Base-by-base conservation (phyloP, 2,888 invertebrate genomes). In the Galeopsomyia nigrocyanea region DNA sequence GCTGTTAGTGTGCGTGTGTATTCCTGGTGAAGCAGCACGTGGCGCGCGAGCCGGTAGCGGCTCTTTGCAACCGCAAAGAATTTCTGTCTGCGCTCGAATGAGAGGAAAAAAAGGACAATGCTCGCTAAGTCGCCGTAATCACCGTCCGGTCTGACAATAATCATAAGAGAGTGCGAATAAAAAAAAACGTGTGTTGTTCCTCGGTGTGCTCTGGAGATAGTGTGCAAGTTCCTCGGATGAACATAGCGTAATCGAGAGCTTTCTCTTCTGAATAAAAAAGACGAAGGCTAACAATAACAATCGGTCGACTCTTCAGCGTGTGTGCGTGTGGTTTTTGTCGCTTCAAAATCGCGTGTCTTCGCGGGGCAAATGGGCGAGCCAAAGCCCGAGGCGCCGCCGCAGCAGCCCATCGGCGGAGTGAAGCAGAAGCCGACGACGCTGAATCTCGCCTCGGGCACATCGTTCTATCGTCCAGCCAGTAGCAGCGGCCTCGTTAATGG, bases 321-420 rank as follows among this genome's bases (percentile, higher is more conserved):
- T 31, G 57, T 46, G 51, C 26, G 21, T 53, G 5, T 19, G 55
- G 49, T 3, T 26, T 26, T 26, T 26, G 26, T 26, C 26, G 55
- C 31, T 51, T 26, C 16, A 46, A 55, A 64, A 74, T 73, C 69
- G 57, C 39, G 73, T 13, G 50, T 58, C 65, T 73, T 39, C 26
- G 26, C 3, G 69, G 75, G 73, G 80, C 85, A 85, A 86, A 86
- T 86, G 86, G 85, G 84, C 82, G 85, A 86, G 74, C 85, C 85
- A 79, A 84, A 82, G 76, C 79, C 85, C 76, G 83, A 82, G 68
- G 77, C 82, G 74, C 80, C 83, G 82, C 83, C 83, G 82, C 85
- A 84, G 81, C 80, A 84, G 81, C 80, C 83, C 73, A 84, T 84
- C 83, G 84, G 85, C 83, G 83, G 83, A 77, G 84, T 84, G 72